Evolutionary conservation across 2,797 vertebrate species (phyloP).

Genomic region (Neosilurus hyrtlii): DNA sequence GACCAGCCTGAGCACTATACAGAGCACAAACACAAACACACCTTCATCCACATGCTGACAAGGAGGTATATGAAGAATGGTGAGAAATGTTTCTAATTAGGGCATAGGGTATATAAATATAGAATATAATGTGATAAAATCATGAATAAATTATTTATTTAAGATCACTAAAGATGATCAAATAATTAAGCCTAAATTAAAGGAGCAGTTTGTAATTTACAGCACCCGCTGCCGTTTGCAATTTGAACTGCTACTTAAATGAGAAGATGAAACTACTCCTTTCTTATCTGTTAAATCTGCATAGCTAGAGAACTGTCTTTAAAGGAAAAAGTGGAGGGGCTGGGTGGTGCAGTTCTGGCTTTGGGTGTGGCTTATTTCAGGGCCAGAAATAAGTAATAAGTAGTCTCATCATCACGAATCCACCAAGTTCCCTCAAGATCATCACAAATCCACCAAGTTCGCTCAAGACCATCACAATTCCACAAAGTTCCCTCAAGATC

Average conservation of each 20-base stretch:
- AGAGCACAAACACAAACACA: slow-evolving; percentile 37
- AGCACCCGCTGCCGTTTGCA: neutral
- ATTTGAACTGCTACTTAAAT: neutral
- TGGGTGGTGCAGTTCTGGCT: neutral
- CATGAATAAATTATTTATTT: neutral
- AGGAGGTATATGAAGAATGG: neutral
- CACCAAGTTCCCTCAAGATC: too few species aligned
- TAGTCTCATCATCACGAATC: too few species aligned
- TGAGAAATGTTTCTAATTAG: neutral
- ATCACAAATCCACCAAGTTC: too few species aligned
- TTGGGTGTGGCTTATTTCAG: neutral
- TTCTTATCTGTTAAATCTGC: neutral
- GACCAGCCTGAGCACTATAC: slow-evolving; percentile 70
- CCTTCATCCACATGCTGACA: neutral
- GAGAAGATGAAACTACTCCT: neutral
- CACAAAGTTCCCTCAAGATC: too few species aligned
- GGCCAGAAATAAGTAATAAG: neutral
- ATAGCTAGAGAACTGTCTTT: neutral
- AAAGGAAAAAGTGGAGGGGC: neutral
- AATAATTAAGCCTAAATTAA: neutral
- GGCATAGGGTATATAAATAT: neutral
- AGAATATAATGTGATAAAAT: neutral
- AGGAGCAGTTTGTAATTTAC: neutral
- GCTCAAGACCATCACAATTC: too few species aligned
- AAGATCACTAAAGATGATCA: neutral